Conservation (phyloP, 2,888 invertebrate genomes). For the Cerastis rubricosa region DNA sequence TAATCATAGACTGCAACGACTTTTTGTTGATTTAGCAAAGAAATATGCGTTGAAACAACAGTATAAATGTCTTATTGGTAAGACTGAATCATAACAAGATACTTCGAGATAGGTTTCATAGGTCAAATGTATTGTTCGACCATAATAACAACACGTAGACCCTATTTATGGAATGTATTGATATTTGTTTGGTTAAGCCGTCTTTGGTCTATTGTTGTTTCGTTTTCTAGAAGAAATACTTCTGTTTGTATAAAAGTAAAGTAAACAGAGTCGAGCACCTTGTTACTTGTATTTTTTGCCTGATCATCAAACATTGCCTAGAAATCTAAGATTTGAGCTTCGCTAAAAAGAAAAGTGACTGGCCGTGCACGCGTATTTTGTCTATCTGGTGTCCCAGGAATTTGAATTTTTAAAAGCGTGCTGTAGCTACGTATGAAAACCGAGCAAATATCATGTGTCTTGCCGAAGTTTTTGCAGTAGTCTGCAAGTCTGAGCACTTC, state of each 20-base stretch:
- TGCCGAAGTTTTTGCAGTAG: not conserved
- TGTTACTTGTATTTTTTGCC: not conserved
- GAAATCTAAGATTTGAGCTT: not conserved
- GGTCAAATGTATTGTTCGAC: constrained; percentile 47
- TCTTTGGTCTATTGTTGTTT: constrained; percentile 31
- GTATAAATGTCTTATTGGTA: constrained; percentile 46
- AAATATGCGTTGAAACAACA: constrained; percentile 46
- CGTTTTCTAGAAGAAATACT: not conserved
- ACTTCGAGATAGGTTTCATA: constrained; percentile 24
- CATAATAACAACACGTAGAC: constrained; percentile 33
- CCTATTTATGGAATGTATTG: constrained; percentile 25
- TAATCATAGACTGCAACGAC: constrained; percentile 38
- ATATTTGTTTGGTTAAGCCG: constrained; percentile 18
- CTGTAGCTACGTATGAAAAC: not conserved
- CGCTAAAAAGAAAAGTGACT: not conserved
- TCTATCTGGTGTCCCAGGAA: not conserved
- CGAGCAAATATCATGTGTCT: too few relatives aligned
- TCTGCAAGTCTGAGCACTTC: too few relatives aligned
- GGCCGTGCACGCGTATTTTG: not conserved
- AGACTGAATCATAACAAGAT: constrained; percentile 42
- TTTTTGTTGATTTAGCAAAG: constrained; percentile 46
- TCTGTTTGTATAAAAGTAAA: not conserved
- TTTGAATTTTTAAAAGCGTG: not conserved
- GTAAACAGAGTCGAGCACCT: not conserved
- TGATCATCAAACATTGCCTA: too few relatives aligned